phyloP scores from a whole-genome alignment of 2,888 invertebrate species.

The Zaprionus bogoriensis region DNA sequence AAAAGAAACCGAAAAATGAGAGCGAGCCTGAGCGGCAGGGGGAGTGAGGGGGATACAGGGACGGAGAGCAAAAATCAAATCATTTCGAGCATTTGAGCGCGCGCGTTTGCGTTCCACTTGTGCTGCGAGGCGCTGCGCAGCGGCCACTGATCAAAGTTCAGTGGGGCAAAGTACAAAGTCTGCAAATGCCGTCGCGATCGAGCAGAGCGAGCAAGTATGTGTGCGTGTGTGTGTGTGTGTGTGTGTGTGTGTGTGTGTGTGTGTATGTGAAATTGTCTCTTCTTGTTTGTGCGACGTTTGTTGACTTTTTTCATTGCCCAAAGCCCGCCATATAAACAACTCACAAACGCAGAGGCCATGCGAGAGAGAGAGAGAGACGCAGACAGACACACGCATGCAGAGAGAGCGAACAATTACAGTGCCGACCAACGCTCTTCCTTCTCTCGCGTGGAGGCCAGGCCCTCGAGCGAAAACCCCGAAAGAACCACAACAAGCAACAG shows the following conservation, averaged over 20 bases:
- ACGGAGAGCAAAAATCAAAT: constrained; percentile 25
- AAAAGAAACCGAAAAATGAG: constrained; percentile 16
- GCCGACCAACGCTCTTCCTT: neutral
- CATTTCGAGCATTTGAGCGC: constrained; percentile 47
- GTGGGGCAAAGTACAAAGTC: constrained; percentile 79
- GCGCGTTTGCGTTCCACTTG: constrained; percentile 37
- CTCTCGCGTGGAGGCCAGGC: constrained; percentile 6
- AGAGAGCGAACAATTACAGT: neutral
- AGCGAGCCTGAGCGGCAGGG: constrained; percentile 4
- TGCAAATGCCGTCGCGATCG: constrained; percentile 51
- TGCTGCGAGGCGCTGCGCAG: constrained; percentile 6
- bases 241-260: constrained; percentile 7
- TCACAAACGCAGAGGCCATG: neutral
- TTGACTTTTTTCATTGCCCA: constrained; percentile 36
- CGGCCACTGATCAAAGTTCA: constrained; percentile 76
- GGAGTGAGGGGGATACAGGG: constrained; percentile 1
- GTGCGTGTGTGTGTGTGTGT: neutral
- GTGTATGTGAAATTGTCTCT: constrained; percentile 6
- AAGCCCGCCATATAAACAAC: neutral
- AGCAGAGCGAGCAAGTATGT: too few species aligned
- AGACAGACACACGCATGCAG: neutral
- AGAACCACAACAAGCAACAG: too few species aligned
- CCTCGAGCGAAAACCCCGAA: neutral
- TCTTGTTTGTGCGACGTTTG: constrained; percentile 26
- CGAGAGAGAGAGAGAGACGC: neutral